Evolutionary conservation across 2,888 invertebrate species (phyloP).

Genomic region (Eupithecia tripunctaria): DNA sequence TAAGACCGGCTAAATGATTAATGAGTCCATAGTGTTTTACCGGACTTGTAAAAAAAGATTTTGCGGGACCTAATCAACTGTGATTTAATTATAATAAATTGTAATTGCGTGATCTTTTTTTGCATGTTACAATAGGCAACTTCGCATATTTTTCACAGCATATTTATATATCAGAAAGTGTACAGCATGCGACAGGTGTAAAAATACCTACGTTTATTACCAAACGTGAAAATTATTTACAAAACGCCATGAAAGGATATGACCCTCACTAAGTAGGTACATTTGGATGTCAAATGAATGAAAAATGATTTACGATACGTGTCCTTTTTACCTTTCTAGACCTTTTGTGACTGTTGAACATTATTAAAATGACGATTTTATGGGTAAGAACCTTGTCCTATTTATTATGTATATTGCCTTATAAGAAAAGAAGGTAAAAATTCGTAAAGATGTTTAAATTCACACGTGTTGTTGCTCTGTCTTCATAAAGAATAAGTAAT

Average conservation of each 20-base stretch:
- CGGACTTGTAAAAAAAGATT: background rate
- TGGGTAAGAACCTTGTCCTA: background rate
- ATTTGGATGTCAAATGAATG: slow-evolving; percentile 32
- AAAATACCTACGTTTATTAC: background rate
- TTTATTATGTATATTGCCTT: background rate
- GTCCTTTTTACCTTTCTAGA: slow-evolving; percentile 17
- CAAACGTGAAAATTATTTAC: background rate
- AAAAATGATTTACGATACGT: slow-evolving; percentile 32
- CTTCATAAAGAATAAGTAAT: background rate
- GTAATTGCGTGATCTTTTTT: background rate
- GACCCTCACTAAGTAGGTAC: background rate
- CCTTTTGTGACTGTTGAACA: slow-evolving; percentile 30
- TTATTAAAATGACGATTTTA: slow-evolving; percentile 31
- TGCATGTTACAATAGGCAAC: background rate
- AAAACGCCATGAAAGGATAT: slow-evolving; percentile 11
- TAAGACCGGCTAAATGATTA: background rate
- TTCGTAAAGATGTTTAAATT: background rate
- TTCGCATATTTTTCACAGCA: background rate
- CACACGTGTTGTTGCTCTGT: background rate
- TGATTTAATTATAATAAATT: background rate
- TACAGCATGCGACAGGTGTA: background rate
- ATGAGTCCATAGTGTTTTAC: background rate
- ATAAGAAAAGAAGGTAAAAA: background rate
- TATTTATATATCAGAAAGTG: background rate
- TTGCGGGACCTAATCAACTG: background rate